A percentile compares a stretch with the other conserved stretches of the same genome.
phyloP scores from a whole-genome alignment of 2,113 vertebrate genomes.

The Xenus cinereus region DNA sequence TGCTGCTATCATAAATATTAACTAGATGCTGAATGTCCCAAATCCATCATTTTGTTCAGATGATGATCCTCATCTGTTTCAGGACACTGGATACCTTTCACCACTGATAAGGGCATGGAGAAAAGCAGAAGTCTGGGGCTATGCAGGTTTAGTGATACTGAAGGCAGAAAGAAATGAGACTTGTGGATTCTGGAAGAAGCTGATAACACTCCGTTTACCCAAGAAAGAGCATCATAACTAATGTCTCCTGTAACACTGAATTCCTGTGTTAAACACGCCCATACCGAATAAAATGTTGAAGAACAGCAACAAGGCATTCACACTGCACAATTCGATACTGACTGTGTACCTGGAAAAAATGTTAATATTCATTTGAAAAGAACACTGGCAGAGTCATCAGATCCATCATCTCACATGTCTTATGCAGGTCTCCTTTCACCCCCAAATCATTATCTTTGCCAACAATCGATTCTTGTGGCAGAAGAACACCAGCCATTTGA shows the following conservation, averaged over 20 bases:
- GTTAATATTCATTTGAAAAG: slow-evolving; percentile 53
- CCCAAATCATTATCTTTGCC: neutral
- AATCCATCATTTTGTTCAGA: neutral
- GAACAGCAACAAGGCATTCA: neutral
- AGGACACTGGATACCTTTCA: neutral
- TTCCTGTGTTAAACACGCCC: neutral
- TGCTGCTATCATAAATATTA: slow-evolving; percentile 18
- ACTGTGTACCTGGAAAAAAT: neutral
- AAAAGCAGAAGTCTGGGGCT: neutral
- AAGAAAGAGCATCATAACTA: neutral
- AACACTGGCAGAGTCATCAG: slow-evolving; percentile 13
- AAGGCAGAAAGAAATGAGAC: neutral
- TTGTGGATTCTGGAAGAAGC: neutral
- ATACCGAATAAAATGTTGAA: neutral
- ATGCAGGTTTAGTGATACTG: neutral
- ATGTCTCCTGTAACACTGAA: neutral
- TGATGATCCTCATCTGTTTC: neutral
- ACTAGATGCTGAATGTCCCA: neutral
- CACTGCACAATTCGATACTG: neutral
- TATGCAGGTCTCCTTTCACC: neutral
- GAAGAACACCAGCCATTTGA: neutral
- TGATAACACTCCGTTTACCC: accelerated
- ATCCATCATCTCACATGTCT: neutral
- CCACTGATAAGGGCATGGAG: neutral
- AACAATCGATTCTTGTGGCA: neutral